Conservation (phyloP, 2,113 vertebrate species). For the Notiomystis cincta region DNA sequence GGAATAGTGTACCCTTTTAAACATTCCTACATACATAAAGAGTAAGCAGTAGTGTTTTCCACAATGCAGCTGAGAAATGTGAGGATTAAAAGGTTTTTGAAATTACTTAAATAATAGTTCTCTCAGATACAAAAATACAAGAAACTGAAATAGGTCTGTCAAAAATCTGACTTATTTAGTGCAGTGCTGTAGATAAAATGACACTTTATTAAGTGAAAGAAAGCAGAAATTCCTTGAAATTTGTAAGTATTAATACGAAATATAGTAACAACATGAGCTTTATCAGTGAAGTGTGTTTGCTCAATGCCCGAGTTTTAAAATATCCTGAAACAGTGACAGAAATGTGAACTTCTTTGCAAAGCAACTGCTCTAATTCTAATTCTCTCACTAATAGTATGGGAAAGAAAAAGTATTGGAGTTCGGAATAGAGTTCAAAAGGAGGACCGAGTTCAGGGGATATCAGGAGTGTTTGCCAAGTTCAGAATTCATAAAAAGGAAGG, state of each 20-base stretch:
- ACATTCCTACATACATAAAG: neutral
- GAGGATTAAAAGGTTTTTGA: neutral
- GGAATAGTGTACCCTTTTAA: rapidly evolving
- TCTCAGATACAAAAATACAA: neutral
- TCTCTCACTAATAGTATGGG: neutral
- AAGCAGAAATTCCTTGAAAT: neutral
- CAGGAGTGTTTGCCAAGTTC: neutral
- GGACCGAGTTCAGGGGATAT: neutral
- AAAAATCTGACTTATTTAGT: neutral
- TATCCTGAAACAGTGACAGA: neutral
- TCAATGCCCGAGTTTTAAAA: neutral
- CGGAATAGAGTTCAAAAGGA: neutral
- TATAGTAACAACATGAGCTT: neutral
- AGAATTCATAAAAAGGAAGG: neutral
- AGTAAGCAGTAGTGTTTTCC: neutral
- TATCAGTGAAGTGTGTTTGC: neutral
- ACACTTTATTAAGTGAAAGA: neutral
- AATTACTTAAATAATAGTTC: neutral
- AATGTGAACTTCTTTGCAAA: neutral
- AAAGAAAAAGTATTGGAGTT: neutral
- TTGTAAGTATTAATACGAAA: neutral
- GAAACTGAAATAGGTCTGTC: neutral
- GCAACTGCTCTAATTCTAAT: neutral
- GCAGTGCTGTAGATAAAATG: neutral
- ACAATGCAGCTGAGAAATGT: neutral